Evolutionary conservation across 2,888 invertebrate genomes (phyloP).

Genomic region (Anagyrus pseudococci): DNA sequence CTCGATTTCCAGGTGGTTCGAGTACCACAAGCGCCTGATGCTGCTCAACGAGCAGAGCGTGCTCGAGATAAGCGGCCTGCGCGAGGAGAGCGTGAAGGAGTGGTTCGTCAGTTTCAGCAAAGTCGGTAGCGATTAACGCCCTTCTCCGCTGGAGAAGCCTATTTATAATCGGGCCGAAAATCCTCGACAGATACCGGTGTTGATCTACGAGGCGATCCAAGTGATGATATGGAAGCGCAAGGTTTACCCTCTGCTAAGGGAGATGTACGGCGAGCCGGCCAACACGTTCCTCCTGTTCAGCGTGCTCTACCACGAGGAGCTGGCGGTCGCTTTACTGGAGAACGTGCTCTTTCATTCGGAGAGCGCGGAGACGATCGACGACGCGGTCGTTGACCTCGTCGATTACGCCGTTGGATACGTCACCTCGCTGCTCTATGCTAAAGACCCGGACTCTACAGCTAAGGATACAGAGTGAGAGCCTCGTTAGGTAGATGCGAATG

Average conservation of each 20-base stretch:
- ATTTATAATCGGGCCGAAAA: too few relatives aligned
- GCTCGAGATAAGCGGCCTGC: conserved; percentile 77
- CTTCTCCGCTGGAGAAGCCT: too few relatives aligned
- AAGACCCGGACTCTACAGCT: conserved; percentile 1
- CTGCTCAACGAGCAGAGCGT: conserved; percentile 89
- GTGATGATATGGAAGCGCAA: conserved; percentile 86
- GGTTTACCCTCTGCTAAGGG: conserved; percentile 78
- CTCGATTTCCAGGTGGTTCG: conserved; percentile 72
- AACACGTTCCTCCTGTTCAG: conserved; percentile 81
- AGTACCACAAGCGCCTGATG: conserved; percentile 82
- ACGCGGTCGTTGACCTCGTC: conserved; percentile 79
- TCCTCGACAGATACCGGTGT: conserved; percentile 68
- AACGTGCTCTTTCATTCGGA: conserved; percentile 82
- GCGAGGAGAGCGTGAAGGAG: conserved; percentile 87
- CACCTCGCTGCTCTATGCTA: conserved; percentile 65
- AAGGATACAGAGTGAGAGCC: conserved; percentile 45
- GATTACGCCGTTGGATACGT: conserved; percentile 80
- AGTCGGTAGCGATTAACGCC: conserved; percentile 64
- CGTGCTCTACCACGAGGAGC: conserved; percentile 82
- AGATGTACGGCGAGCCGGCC: conserved; percentile 70
- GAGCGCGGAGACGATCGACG: conserved; percentile 78
- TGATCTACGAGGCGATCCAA: conserved; percentile 84
- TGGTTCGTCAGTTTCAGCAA: conserved; percentile 77
- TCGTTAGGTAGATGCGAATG: too few relatives aligned
- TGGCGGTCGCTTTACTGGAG: conserved; percentile 81